Evolutionary conservation across 2,797 vertebrate genomes (phyloP), one percentile per base, ranked within the genome.

Genomic region (Hippocampus kuda): DNA sequence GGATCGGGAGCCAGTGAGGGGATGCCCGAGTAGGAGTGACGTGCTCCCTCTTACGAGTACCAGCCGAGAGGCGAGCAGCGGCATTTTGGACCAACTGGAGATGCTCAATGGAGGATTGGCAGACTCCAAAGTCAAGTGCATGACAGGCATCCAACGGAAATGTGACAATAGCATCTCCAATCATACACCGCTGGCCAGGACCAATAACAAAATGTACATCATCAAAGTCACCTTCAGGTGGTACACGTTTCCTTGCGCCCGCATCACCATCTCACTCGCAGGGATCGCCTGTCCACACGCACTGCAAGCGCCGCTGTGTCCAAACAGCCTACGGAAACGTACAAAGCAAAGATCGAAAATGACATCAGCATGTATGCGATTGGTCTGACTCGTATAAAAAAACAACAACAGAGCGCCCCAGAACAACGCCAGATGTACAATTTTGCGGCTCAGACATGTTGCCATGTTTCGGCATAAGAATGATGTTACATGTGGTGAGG

Each of bases 251-350:
- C 90, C 89, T 74, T 92, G 92, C 15, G 90, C 90, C 76, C 91
- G 78, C 92, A 93, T 92, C 77, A 93, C 92, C 91, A 93, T 91
- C 81, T 93, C 92, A 59, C 91, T 92, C 54, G 92, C 89, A 13
- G 92, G 91, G 76, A 93, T 93, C 2, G 91, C 91, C 80, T 89
- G 91, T 59, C 90, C 90, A 68, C 92, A 93, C 2, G 92, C 90
- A 42, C 87, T 90, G 84, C 92, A 93, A 18, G 91, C 89, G 1
- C 92, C 92, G n/a, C 89, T 90, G 84, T 90, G 90, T 73, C 91
- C 92, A 71, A 92, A 93, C 80, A 93, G 84, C 81, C 92, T 93
- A 42, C 7, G 13, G 9, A 46, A 12, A 59, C 5, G 9, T 3
- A 24, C n/a, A 20, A 38, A 41, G 4, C 12, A 49, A 53, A 66